Percentiles rank a stretch among this genome's conserved stretches.
These are phyloP conservation scores for Python bivittatus DNA, from an alignment of 2,113 vertebrate genomes.

Conservation along the genomic window DNA sequence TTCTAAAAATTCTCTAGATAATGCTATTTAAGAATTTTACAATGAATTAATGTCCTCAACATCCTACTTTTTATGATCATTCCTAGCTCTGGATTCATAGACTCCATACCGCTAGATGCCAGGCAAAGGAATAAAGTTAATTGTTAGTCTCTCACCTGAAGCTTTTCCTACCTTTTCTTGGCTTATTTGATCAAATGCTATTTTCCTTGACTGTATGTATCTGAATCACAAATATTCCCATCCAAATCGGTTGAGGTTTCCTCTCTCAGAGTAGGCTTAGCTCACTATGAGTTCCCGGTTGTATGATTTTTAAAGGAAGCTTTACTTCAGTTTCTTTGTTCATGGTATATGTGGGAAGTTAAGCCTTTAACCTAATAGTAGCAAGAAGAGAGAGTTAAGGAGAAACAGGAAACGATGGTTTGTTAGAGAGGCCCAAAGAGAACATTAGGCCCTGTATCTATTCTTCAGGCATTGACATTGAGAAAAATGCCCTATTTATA, in stretches of 20 bases:
- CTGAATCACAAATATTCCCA: not conserved
- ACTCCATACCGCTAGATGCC: not conserved
- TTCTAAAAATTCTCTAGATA: not conserved
- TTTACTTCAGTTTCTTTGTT: not conserved
- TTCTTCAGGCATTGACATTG: not conserved
- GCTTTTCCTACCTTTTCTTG: not conserved
- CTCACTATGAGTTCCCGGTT: not conserved
- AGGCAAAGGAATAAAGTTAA: not conserved
- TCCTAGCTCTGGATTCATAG: not conserved
- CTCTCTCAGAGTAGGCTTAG: not conserved
- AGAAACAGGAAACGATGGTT: not conserved
- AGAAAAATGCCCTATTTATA: not conserved
- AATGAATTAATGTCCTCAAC: not conserved
- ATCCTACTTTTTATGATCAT: not conserved
- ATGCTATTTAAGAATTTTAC: not conserved
- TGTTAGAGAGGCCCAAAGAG: not conserved
- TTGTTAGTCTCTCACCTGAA: not conserved
- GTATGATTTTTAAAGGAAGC: not conserved
- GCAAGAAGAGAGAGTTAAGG: not conserved
- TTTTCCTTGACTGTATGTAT: not conserved
- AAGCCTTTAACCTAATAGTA: not conserved
- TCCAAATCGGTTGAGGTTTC: not conserved
- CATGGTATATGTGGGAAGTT: not conserved
- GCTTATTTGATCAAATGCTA: not conserved
- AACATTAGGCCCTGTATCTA: not conserved